phyloP scores from a whole-genome alignment of 2,113 vertebrate species.

The Pteronura brasiliensis region DNA sequence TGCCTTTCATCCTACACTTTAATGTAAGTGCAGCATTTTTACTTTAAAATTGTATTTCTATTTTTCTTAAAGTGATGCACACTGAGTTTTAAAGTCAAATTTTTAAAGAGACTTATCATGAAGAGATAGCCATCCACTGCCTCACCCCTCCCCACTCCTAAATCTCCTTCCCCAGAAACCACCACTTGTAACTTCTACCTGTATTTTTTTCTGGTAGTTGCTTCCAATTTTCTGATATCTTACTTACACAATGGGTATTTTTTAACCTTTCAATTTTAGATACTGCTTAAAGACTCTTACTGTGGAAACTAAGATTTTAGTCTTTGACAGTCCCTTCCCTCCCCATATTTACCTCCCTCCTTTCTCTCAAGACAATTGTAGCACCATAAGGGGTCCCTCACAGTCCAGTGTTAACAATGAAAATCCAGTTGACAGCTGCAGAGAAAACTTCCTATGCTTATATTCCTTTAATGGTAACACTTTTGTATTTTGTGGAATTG shows the following conservation, averaged over 20 bases:
- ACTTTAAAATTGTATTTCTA: not conserved
- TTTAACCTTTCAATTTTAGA: conserved; percentile 30
- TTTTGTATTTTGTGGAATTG: not conserved
- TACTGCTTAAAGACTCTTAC: not conserved
- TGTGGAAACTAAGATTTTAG: conserved; percentile 22
- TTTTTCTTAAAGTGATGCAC: not conserved
- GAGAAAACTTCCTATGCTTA: not conserved
- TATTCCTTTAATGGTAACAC: not conserved
- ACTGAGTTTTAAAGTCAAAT: conserved; percentile 32
- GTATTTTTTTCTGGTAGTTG: conserved; percentile 1
- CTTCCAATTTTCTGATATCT: conserved; percentile 43
- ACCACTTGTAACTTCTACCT: not conserved
- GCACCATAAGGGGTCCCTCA: not conserved
- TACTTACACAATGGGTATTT: not conserved
- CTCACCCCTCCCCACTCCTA: not conserved
- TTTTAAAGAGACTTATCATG: conserved; percentile 16
- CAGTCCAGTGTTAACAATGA: not conserved
- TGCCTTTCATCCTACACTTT: not conserved
- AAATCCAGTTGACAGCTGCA: not conserved
- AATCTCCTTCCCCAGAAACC: not conserved
- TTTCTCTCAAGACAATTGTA: not conserved
- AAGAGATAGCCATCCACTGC: not conserved
- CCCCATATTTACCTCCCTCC: not conserved
- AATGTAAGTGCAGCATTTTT: not conserved
- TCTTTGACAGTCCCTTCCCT: not conserved